phyloP scores from a whole-genome alignment of 2,113 vertebrate genomes.

The Pongo pygmaeus region DNA sequence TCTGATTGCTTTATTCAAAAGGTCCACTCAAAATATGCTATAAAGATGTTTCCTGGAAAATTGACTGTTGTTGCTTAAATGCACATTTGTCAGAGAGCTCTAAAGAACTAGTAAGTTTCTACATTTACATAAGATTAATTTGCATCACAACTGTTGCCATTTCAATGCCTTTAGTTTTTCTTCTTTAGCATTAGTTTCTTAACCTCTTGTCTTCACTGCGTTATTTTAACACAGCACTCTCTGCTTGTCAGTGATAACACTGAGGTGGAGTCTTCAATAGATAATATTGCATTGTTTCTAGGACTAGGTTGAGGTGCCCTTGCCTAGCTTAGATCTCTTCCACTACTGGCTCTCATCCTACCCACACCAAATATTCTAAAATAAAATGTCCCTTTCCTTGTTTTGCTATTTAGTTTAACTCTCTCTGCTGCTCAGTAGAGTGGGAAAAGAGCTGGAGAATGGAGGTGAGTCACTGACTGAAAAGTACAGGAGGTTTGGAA shows the following conservation, averaged over 20 bases:
- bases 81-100: slow-evolving; percentile 56
- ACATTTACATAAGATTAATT: slow-evolving; percentile 60
- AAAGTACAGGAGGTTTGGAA: background rate
- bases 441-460: background rate
- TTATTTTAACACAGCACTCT: background rate
- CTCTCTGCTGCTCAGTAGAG: background rate
- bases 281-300: background rate
- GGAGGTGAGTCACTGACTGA: background rate
- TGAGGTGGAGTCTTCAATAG: background rate
- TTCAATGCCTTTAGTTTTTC: background rate
- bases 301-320: background rate
- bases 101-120: slow-evolving; percentile 30
- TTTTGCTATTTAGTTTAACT: background rate
- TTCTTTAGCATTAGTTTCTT: background rate
- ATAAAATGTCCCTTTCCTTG: background rate
- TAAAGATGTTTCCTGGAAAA: slow-evolving; percentile 60
- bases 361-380: background rate
- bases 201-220: background rate
- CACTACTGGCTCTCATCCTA: background rate
- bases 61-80: slow-evolving; percentile 71
- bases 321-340: background rate
- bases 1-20: slow-evolving; percentile 72
- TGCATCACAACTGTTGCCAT: slow-evolving; percentile 7
- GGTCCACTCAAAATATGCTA: slow-evolving; percentile 47
- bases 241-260: background rate